Conservation (phyloP, 1,140 invertebrate genomes). For the Calliphora vicina region DNA sequence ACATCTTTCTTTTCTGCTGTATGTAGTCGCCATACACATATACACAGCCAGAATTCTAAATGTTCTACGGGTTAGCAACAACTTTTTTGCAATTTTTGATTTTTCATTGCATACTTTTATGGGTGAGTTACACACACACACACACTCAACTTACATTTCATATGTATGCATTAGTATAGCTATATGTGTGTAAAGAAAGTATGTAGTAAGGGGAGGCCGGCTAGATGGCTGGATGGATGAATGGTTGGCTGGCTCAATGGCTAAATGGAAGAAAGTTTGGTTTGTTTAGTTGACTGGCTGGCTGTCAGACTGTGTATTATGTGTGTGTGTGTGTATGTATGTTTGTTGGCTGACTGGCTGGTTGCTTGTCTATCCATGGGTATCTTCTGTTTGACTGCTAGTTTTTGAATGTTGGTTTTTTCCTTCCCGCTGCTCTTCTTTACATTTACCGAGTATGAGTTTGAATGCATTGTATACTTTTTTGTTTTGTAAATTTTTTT, state of each 20-base stretch:
- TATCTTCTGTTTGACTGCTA: not conserved
- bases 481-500: no score
- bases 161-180: no score
- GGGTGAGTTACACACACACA: not conserved
- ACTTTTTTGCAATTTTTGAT: conserved; percentile 36
- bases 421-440: not conserved
- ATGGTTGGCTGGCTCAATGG: not conserved
- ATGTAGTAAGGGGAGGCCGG: not conserved
- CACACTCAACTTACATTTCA: not conserved
- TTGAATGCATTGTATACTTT: conserved; percentile 30
- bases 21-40: not conserved
- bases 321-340: not conserved
- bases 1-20: conserved; percentile 9
- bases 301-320: not conserved
- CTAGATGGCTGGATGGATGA: not conserved
- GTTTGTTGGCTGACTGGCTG: not conserved
- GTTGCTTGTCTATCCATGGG: not conserved
- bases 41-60: conserved; percentile 37
- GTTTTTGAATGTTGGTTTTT: not conserved
- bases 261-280: not conserved
- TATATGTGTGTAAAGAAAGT: not conserved
- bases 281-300: conserved; percentile 14
- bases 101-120: conserved; percentile 34
- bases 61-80: conserved; percentile 37
- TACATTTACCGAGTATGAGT: not conserved